These are phyloP conservation scores for Xestia c-nigrum DNA, from an alignment of 2,888 invertebrate genomes.

Conservation along the genomic window DNA sequence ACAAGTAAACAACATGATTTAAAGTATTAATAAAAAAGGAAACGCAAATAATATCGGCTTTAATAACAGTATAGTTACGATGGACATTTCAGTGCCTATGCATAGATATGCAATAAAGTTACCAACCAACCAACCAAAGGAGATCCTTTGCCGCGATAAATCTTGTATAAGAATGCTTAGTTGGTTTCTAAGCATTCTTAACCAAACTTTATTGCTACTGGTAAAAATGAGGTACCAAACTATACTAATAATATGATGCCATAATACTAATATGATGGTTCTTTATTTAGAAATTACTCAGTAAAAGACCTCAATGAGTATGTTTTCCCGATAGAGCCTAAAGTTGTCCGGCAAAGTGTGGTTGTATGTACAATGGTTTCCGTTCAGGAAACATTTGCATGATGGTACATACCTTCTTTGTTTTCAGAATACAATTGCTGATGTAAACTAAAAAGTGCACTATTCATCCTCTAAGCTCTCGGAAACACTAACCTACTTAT, in stretches of 20 bases:
- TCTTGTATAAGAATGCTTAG: no score
- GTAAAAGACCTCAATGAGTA: not conserved
- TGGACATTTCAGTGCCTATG: not conserved
- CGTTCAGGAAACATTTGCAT: not conserved
- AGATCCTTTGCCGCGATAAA: no score
- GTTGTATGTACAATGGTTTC: not conserved
- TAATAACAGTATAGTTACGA: not conserved
- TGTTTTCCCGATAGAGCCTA: no score
- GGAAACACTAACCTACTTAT: slow-evolving; percentile 26
- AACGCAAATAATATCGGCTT: not conserved
- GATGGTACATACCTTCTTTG: not conserved
- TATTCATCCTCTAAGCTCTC: slow-evolving; percentile 13
- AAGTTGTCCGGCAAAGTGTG: no score
- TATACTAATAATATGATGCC: no score
- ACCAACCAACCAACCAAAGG: no score
- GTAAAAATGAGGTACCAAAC: no score
- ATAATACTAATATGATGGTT: not conserved
- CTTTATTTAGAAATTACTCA: not conserved
- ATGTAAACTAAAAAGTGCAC: not conserved
- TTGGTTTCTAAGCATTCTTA: no score
- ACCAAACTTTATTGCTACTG: no score
- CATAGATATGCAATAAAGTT: no score
- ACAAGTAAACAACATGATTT: not conserved
- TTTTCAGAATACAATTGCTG: not conserved
- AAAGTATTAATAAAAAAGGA: not conserved